Evolutionary conservation across 2,888 invertebrate species (phyloP).

Genomic region (Meganola albula): DNA sequence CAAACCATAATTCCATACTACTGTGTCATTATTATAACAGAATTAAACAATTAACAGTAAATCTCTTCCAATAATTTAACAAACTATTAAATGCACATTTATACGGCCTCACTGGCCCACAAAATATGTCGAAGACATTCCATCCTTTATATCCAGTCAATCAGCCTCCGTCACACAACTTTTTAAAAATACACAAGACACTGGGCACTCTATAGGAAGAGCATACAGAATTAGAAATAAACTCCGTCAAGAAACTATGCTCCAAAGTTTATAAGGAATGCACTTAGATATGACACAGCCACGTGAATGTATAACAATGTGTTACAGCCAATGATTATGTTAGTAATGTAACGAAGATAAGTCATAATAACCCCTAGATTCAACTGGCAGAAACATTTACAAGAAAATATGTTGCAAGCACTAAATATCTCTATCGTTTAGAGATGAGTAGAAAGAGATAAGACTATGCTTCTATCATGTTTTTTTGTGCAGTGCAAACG

Average conservation of each 20-base stretch:
- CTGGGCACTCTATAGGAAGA: slow-evolving; percentile 34
- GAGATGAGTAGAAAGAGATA: no score
- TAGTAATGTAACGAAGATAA: no score
- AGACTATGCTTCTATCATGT: no score
- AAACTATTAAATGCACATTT: slow-evolving; percentile 73
- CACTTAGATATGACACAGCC: slow-evolving; percentile 72
- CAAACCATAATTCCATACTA: slow-evolving; percentile 34
- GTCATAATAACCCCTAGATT: no score
- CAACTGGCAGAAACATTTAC: no score
- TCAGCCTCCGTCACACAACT: slow-evolving; percentile 31
- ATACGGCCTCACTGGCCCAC: slow-evolving; percentile 50
- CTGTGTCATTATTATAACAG: slow-evolving; percentile 49
- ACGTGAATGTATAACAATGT: slow-evolving; percentile 29
- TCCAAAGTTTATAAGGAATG: slow-evolving; percentile 54
- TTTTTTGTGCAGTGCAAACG: no score
- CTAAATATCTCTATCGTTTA: no score
- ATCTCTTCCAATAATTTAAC: slow-evolving; percentile 69
- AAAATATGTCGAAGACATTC: slow-evolving; percentile 33
- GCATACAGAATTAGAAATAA: slow-evolving; percentile 51
- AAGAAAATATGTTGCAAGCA: no score
- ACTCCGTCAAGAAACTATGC: slow-evolving; percentile 58
- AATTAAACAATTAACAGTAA: slow-evolving; percentile 69
- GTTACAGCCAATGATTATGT: slow-evolving; percentile 19
- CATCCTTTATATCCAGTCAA: slow-evolving; percentile 20
- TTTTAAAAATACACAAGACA: slow-evolving; percentile 20